phyloP scores from a whole-genome alignment of 2,113 vertebrate species.

The Meles meles region DNA sequence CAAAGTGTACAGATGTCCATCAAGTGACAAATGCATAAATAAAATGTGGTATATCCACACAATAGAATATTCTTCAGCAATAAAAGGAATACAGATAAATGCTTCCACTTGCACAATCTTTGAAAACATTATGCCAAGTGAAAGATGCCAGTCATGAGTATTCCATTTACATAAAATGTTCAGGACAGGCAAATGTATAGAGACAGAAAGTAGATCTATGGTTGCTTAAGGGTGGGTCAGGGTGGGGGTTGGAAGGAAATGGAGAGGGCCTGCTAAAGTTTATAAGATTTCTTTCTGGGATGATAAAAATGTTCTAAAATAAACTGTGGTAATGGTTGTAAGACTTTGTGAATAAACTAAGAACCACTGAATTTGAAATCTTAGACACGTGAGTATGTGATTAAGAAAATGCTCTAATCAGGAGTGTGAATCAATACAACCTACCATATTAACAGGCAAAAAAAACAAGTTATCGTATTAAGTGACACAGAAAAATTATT shows the following conservation, averaged over 20 bases:
- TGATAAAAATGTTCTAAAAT: not conserved
- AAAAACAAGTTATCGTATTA: not conserved
- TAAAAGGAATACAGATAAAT: not conserved
- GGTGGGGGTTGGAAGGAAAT: not conserved
- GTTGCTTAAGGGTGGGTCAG: not conserved
- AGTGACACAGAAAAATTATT: not conserved
- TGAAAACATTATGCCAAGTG: not conserved
- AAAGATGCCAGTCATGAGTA: not conserved
- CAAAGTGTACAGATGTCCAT: not conserved
- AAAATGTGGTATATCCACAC: not conserved
- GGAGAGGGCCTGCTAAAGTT: not conserved
- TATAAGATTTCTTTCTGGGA: not conserved
- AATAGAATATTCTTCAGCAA: not conserved
- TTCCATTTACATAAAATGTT: not conserved
- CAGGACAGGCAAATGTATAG: not conserved
- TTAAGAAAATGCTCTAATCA: not conserved
- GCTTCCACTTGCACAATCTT: not conserved
- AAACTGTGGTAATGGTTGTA: not conserved
- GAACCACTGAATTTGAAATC: not conserved
- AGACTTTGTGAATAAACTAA: not conserved
- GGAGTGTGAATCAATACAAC: not conserved
- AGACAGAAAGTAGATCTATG: not conserved
- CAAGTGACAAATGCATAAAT: not conserved
- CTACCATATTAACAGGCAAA: not conserved
- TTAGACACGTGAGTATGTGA: not conserved